These are phyloP conservation scores for Oryzias celebensis DNA, from an alignment of 2,113 vertebrate genomes.

Conservation along the genomic window DNA sequence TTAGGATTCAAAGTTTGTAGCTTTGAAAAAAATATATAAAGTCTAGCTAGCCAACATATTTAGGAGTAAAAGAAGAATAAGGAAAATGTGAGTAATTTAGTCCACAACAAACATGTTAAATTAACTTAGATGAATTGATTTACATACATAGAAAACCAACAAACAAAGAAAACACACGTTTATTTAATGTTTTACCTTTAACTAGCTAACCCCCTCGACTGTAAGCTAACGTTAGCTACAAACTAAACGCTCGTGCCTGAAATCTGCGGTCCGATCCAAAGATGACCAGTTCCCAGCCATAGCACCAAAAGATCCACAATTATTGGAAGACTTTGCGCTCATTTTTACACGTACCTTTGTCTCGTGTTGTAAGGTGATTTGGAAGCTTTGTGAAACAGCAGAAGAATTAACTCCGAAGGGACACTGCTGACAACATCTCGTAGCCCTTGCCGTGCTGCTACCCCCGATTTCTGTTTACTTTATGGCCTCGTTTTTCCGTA, in stretches of 20 bases:
- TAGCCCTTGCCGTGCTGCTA: not conserved
- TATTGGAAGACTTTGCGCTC: slow-evolving; percentile 20
- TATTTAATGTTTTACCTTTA: not conserved
- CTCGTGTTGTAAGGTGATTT: not conserved
- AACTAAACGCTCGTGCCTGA: slow-evolving; percentile 3
- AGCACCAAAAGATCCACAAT: slow-evolving; percentile 2
- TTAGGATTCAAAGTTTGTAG: no score
- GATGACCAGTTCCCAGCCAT: not conserved
- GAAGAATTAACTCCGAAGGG: not conserved
- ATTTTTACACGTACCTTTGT: slow-evolving; percentile 34
- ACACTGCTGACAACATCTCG: not conserved
- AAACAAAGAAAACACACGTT: not conserved
- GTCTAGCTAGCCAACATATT: no score
- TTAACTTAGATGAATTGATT: no score
- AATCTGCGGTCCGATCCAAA: not conserved
- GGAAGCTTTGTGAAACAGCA: not conserved
- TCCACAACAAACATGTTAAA: no score
- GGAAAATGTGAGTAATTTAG: no score
- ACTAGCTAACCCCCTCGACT: slow-evolving; percentile 16
- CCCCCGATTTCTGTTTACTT: slow-evolving; percentile 60
- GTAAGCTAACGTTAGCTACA: slow-evolving; percentile 46
- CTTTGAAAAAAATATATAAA: no score
- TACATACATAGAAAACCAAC: not conserved
- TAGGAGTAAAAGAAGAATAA: no score
- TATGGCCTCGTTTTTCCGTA: slow-evolving; percentile 29